Evolutionary conservation across 2,888 invertebrate species (phyloP).

Genomic region (Hemaris fuciformis): DNA sequence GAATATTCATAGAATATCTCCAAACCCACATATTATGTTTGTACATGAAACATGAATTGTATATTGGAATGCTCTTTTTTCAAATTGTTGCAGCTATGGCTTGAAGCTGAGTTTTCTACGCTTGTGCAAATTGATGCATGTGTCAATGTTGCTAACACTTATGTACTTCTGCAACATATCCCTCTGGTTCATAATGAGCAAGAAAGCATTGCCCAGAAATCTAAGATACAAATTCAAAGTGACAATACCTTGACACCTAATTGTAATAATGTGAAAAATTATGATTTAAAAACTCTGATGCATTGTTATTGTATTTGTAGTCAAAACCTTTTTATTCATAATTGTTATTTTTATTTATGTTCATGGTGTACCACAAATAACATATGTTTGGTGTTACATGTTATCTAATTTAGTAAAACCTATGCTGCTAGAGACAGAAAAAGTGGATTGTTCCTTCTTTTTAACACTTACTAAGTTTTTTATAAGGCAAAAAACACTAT

Average conservation of each 20-base stretch:
- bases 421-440: no score
- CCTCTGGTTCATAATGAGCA: constrained; percentile 70
- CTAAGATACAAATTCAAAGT: constrained; percentile 60
- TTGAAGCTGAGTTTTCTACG: constrained; percentile 68
- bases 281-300: constrained; percentile 13
- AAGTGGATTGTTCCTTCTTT: no score
- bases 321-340: constrained; percentile 9
- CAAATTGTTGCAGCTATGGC: constrained; percentile 56
- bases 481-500: no score
- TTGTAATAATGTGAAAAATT: not conserved
- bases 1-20: no score
- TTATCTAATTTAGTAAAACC: no score
- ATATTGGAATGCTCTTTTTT: not conserved
- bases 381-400: no score
- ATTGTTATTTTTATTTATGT: no score
- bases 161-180: constrained; percentile 72
- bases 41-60: no score
- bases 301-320: constrained; percentile 26
- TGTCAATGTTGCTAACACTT: constrained; percentile 68
- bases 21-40: no score
- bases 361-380: no score
- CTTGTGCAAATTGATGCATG: constrained; percentile 64
- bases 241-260: constrained; percentile 37
- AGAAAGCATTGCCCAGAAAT: constrained; percentile 56
- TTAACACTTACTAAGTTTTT: no score